phyloP scores from a whole-genome alignment of 2,888 invertebrate genomes.

The Epinotia bilunana region DNA sequence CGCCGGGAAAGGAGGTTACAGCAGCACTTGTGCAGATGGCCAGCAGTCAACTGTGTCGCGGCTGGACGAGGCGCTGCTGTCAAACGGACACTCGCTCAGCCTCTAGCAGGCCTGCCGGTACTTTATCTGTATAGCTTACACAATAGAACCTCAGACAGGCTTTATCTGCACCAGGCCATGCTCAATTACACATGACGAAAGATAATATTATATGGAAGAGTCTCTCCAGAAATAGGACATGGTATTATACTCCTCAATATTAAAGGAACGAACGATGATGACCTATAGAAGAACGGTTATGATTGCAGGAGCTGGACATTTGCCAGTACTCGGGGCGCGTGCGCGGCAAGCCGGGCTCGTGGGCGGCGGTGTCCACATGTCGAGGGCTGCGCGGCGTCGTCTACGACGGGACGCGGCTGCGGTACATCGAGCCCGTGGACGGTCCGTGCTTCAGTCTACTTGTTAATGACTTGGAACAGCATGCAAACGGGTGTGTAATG shows the following conservation, averaged over 20 bases:
- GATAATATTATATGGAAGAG: not conserved
- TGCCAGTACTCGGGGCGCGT: slow-evolving; percentile 92
- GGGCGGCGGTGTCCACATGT: slow-evolving; percentile 94
- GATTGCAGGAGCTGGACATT: slow-evolving; percentile 86
- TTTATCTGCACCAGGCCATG: not conserved
- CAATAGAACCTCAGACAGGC: too few relatives aligned
- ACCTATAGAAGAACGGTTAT: not conserved
- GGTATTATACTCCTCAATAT: not conserved
- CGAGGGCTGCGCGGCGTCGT: slow-evolving; percentile 90
- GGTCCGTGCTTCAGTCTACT: slow-evolving; percentile 54
- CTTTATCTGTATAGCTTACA: too few relatives aligned
- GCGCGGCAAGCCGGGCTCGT: slow-evolving; percentile 87
- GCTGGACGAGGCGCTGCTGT: slow-evolving; percentile 89
- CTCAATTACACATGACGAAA: not conserved
- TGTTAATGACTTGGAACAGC: not conserved
- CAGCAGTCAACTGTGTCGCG: slow-evolving; percentile 61
- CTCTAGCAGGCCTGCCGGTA: too few relatives aligned
- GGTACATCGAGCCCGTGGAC: slow-evolving; percentile 86
- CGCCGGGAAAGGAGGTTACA: slow-evolving; percentile 82
- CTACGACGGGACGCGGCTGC: slow-evolving; percentile 90
- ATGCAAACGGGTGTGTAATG: not conserved
- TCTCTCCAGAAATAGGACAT: not conserved
- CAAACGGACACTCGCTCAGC: slow-evolving; percentile 67
- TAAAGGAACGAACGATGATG: not conserved
- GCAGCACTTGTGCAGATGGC: not conserved